Evolutionary conservation across 1,140 invertebrate species (phyloP), one percentile per base, ranked within the genome.

Genomic region (Pseudobourletiella spinata): DNA sequence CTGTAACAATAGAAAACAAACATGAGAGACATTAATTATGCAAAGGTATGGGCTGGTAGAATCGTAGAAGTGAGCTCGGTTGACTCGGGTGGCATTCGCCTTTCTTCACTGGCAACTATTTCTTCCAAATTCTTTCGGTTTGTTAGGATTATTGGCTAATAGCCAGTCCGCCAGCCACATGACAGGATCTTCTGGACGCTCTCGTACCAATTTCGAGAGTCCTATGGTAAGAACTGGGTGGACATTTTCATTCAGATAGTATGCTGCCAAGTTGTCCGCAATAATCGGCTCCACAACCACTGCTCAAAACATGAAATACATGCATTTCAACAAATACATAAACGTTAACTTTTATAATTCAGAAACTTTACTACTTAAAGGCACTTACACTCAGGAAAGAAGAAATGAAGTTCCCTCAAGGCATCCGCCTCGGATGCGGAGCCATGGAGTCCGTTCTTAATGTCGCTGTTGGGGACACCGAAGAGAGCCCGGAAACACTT

Each of bases 351-450:
- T n/a, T n/a, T n/a, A n/a, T n/a, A n/a, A n/a, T n/a, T n/a, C n/a
- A n/a, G n/a, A n/a, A n/a, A n/a, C n/a, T n/a, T n/a, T n/a, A n/a
- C n/a, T n/a, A n/a, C 24, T 39, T 8, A 32, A 50, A 44, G 28
- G 35, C 8, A 77, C 79, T 81, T 80, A 91, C 89, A 82, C 65
- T 85, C 79, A 2, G 89, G 87, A 74, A 91, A 93, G 72, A 95
- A 91, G 76, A 90, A 93, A 71, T 84, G 82, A 69, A 95, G 92
- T 76, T 97, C 94, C 42, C 81, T 80, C 32, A 86, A 77, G 1
- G 91, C 88, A 32, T 83, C 82, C 30, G 81, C 76, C 2, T 81
- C 75, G 65, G 82, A 80, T 68, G 85, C 84, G 67, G 89, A 93
- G 6, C 88, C 90, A 72, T 95, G 91, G 3, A 91, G 75, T n/a